A percentile compares a stretch with the other conserved stretches of the same genome.
Conservation (phyloP, 1,140 invertebrate species). For the Dendrolimus punctatus region DNA sequence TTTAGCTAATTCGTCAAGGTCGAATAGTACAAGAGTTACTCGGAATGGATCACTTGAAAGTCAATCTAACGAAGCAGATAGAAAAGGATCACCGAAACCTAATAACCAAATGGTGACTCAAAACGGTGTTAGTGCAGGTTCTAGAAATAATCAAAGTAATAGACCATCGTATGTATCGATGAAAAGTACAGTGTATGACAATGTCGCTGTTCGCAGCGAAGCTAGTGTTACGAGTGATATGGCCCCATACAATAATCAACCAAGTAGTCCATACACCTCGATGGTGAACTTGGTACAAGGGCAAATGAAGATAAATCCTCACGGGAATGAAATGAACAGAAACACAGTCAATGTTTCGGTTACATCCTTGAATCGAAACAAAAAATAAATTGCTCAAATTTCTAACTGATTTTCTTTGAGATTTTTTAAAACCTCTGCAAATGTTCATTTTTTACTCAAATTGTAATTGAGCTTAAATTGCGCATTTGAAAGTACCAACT, state of each 20-base stretch:
- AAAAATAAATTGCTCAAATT: constrained; percentile 42
- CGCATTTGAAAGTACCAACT: too few species aligned
- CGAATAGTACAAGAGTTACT: constrained; percentile 48
- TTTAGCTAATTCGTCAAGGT: constrained; percentile 46
- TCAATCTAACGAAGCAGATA: constrained; percentile 24
- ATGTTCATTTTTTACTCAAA: too few species aligned
- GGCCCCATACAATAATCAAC: constrained; percentile 25
- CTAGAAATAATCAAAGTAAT: constrained; percentile 13
- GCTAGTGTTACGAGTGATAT: constrained; percentile 23
- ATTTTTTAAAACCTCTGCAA: too few species aligned
- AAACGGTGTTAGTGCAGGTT: constrained; percentile 39
- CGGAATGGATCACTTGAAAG: constrained; percentile 45
- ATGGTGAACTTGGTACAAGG: constrained; percentile 69
- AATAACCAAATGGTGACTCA: constrained; percentile 36
- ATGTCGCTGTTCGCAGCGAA: constrained; percentile 34
- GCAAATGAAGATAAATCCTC: constrained; percentile 67
- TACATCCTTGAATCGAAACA: constrained; percentile 36
- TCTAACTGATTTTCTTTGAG: too few species aligned
- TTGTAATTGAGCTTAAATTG: too few species aligned
- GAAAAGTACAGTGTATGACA: constrained; percentile 74
- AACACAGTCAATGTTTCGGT: constrained; percentile 57
- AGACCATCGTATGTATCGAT: constrained; percentile 51
- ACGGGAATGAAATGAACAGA: constrained; percentile 47
- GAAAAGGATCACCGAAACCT: constrained; percentile 14
- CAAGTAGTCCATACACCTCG: constrained; percentile 52